phyloP scores from a whole-genome alignment of 1,140 invertebrate species.

The Stenopsyche tienmushanensis region DNA sequence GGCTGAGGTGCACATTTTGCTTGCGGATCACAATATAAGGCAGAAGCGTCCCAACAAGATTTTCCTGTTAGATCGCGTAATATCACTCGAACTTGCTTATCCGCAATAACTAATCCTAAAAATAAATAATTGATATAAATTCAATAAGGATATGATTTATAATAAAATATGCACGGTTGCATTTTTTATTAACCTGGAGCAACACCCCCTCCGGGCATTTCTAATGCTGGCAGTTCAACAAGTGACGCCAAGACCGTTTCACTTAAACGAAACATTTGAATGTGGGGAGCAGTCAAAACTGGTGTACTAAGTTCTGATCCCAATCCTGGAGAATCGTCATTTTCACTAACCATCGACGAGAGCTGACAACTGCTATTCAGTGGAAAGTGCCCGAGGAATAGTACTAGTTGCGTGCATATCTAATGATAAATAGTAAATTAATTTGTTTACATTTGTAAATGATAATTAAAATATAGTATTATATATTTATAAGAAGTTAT shows the following conservation, averaged over 20 bases:
- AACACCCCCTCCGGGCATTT: conserved; percentile 80
- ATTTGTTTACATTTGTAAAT: conserved; percentile 7
- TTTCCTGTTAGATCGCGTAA: conserved; percentile 94
- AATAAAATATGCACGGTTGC: conserved; percentile 44
- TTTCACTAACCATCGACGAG: conserved; percentile 85
- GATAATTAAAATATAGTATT: background rate
- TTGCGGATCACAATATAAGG: conserved; percentile 76
- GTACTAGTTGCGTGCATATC: conserved; percentile 82
- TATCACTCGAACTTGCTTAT: conserved; percentile 79
- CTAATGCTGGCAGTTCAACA: conserved; percentile 86
- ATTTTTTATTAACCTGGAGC: conserved; percentile 75
- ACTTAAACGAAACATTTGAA: conserved; percentile 86
- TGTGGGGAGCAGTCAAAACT: conserved; percentile 84
- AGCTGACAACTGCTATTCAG: conserved; percentile 58
- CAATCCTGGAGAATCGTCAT: conserved; percentile 80
- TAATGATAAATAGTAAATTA: conserved; percentile 55
- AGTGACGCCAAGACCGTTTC: conserved; percentile 83
- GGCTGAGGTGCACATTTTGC: conserved; percentile 44
- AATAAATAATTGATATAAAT: background rate
- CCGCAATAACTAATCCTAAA: conserved; percentile 61
- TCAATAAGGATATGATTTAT: background rate
- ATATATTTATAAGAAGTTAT: background rate
- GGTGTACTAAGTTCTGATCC: conserved; percentile 74
- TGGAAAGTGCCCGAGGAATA: conserved; percentile 93
- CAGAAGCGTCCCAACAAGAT: conserved; percentile 93